Evolutionary conservation across 2,113 vertebrate genomes (phyloP).

Genomic region (Boleophthalmus pectinirostris): DNA sequence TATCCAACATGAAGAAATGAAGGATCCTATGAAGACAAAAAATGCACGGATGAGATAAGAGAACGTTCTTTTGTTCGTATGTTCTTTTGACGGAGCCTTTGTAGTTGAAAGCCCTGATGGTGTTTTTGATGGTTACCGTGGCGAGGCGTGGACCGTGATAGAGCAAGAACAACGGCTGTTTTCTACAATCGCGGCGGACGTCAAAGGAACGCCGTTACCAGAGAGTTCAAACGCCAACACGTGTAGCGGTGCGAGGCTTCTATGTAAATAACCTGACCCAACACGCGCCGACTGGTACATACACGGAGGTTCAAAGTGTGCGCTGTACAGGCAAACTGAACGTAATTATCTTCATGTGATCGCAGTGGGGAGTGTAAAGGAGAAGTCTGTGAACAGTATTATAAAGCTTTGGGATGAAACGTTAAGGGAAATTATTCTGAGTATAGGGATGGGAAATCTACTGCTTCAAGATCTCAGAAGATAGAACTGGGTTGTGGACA

Average conservation of each 20-base stretch:
- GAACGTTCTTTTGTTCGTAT: slow-evolving; percentile 16
- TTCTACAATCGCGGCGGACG: background rate
- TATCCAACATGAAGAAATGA: background rate
- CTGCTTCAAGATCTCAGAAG: no score
- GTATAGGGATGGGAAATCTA: no score
- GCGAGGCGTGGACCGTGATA: slow-evolving; percentile 19
- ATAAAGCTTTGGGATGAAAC: background rate
- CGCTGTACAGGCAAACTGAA: background rate
- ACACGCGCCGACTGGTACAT: background rate
- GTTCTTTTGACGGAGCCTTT: slow-evolving; percentile 51
- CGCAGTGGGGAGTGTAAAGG: background rate
- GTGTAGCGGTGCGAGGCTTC: background rate
- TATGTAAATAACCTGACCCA: slow-evolving; percentile 7
- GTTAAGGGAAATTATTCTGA: no score
- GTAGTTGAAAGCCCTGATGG: slow-evolving; percentile 59
- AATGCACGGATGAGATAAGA: slow-evolving; percentile 4
- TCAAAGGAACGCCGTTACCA: background rate
- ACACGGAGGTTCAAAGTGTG: background rate
- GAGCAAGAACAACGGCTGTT: slow-evolving; percentile 6
- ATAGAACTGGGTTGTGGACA: no score
- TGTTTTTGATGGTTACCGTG: slow-evolving; percentile 40
- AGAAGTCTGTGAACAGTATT: background rate
- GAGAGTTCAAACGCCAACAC: slow-evolving; percentile 19
- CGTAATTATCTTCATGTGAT: background rate
- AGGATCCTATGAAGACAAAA: background rate